Base-by-base conservation (phyloP, 1,140 invertebrate genomes). In the Hermatobates lingyangjiaoensis region DNA sequence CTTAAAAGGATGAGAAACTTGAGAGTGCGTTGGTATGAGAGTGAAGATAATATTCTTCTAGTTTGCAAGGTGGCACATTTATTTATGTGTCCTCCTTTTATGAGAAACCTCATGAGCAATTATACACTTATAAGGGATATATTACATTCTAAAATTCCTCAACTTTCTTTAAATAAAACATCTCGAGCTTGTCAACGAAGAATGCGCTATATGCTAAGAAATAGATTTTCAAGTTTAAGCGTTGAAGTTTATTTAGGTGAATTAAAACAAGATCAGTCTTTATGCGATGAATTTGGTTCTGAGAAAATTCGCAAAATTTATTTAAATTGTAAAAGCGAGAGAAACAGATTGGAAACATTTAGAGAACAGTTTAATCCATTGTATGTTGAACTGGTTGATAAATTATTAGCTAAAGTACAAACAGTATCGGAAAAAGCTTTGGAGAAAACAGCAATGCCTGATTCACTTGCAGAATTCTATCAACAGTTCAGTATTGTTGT, bases 171-270 rank as follows among this genome's bases (percentile, higher is more conserved):
- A 24, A 79, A 83, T 56, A 86, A 86, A 63, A 83, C 81, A 0
- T 77, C 78, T 0, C 61, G 70, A 45, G 79, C 82, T 0, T 82
- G 79, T 63, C 74, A 79, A 52, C 64, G 81, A 5, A 65, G 81
- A 20, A 63, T 81, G 2, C 59, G 71, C 5, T 78, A 77, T 57
- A 74, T 81, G 66, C 61, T 79, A 61, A 75, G 75, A 56, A 74
- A 76, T 50, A 64, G 68, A 0, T 63, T 68, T 2, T 77, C 75
- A 0, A 59, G 64, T 4, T 67, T 73, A 21, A 76, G 73, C 56
- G 69, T 80, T 0, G 59, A 68, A n/a, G 59, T 79, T 1, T 76
- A 70, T 30, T 59, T 79, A 1, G 71, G 75, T 54, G 78, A 80
- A 59, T 65, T 77, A 14, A 67, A 69, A 21, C 76, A 77, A 56